phyloP scores from a whole-genome alignment of 2,797 vertebrate species.

The Limosa lapponica region DNA sequence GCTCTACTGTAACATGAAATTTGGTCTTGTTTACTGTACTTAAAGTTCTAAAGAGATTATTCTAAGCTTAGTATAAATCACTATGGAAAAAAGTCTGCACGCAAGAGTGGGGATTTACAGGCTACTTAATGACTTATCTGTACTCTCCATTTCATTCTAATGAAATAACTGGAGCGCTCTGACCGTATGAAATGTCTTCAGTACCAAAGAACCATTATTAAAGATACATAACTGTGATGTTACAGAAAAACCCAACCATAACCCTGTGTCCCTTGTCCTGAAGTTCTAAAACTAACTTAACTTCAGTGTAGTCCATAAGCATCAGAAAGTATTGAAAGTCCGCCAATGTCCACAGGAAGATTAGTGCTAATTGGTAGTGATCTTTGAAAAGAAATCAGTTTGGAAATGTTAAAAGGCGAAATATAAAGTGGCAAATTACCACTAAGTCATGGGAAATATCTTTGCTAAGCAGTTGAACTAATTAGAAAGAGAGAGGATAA shows the following conservation, averaged over 20 bases:
- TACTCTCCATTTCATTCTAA: constrained; percentile 38
- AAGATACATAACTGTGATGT: constrained; percentile 4
- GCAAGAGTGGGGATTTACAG: constrained; percentile 9
- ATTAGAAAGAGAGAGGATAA: background rate
- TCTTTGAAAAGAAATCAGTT: constrained; percentile 32
- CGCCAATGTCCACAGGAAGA: constrained; percentile 1
- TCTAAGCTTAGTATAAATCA: constrained; percentile 45
- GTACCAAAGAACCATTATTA: constrained; percentile 23
- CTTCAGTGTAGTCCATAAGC: background rate
- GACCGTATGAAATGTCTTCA: constrained; percentile 29
- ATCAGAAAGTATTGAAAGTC: constrained; percentile 22
- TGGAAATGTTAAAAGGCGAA: constrained; percentile 26
- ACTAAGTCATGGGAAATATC: constrained; percentile 25
- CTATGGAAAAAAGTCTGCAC: background rate
- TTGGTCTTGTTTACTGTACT: constrained; percentile 48
- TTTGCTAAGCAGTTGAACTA: constrained; percentile 20
- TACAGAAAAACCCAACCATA: background rate
- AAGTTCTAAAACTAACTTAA: constrained; percentile 15
- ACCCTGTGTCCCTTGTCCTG: background rate
- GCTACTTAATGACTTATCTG: constrained; percentile 47
- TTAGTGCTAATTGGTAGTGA: constrained; percentile 56
- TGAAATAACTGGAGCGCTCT: constrained; percentile 45
- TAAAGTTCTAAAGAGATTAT: constrained; percentile 57
- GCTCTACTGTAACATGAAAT: background rate
- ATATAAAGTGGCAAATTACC: background rate